Conservation (phyloP, 1,140 invertebrate genomes). For the Zaprionus taronus region DNA sequence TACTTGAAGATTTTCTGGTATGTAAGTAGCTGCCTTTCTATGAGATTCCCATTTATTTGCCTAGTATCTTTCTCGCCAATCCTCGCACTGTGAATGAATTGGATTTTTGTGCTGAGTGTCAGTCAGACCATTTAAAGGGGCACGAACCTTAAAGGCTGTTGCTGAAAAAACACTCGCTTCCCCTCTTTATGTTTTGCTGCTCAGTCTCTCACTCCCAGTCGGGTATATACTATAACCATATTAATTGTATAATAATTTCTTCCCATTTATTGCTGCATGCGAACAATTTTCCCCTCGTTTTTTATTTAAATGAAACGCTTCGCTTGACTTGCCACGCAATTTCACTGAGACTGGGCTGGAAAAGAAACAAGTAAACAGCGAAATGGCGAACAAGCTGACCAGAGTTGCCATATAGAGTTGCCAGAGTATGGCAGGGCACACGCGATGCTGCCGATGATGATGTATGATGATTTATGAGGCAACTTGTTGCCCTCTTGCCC, state of each 20-base stretch:
- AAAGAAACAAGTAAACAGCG: conserved; percentile 31
- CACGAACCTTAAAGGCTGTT: conserved; percentile 61
- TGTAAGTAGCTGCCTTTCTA: background rate
- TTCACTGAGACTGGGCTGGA: conserved; percentile 50
- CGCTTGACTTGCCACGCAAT: conserved; percentile 71
- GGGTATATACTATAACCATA: conserved; percentile 31
- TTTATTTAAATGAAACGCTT: conserved; percentile 77
- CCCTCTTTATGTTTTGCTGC: conserved; percentile 11
- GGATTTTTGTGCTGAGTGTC: background rate
- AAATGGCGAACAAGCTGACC: conserved; percentile 28
- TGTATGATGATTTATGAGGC: conserved; percentile 11
- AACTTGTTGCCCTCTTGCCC: conserved; percentile 59
- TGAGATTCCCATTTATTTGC: background rate
- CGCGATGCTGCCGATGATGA: background rate
- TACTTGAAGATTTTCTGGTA: no score
- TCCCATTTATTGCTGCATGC: conserved; percentile 67
- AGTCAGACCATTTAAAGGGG: conserved; percentile 20
- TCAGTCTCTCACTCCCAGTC: conserved; percentile 22
- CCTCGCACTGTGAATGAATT: background rate
- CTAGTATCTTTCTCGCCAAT: no score
- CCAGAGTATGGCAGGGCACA: background rate
- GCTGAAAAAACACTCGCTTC: conserved; percentile 16
- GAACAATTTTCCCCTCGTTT: conserved; percentile 56
- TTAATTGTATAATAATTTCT: conserved; percentile 80
- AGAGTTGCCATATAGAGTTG: background rate